phyloP scores from a whole-genome alignment of 2,888 invertebrate species.

The Malthinus flaveolus region DNA sequence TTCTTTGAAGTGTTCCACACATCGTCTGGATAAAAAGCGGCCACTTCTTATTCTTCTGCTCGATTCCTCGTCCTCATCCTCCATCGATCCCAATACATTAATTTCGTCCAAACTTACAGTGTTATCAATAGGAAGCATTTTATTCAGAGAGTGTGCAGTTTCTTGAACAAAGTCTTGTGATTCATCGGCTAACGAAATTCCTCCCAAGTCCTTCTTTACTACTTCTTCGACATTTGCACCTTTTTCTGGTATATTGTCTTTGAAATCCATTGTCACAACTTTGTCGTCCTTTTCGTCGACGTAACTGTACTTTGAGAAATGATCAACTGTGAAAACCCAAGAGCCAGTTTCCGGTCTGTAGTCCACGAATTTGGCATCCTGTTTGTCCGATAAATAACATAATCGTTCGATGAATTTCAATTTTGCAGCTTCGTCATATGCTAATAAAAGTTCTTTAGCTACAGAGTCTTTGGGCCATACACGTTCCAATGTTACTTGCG shows the following conservation, averaged over 20 bases:
- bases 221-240: not conserved
- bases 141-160: too few species aligned
- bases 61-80: not conserved
- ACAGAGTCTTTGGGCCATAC: conserved; percentile 94
- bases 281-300: conserved; percentile 85
- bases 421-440: conserved; percentile 72
- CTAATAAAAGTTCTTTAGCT: conserved; percentile 76
- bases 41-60: too few species aligned
- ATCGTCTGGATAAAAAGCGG: too few species aligned
- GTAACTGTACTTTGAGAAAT: conserved; percentile 90
- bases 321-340: conserved; percentile 95
- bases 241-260: too few species aligned
- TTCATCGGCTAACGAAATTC: not conserved
- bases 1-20: too few species aligned
- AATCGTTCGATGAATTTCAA: conserved; percentile 88
- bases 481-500: conserved; percentile 89
- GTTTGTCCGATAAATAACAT: conserved; percentile 80
- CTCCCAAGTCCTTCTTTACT: conserved; percentile 8
- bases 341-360: conserved; percentile 95
- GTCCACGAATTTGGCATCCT: conserved; percentile 90
- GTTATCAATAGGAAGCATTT: not conserved
- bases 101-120: not conserved
- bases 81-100: not conserved
- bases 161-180: too few species aligned
- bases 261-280: too few species aligned